Conservation (phyloP, 2,888 invertebrate species). For the Epinotia nisella region DNA sequence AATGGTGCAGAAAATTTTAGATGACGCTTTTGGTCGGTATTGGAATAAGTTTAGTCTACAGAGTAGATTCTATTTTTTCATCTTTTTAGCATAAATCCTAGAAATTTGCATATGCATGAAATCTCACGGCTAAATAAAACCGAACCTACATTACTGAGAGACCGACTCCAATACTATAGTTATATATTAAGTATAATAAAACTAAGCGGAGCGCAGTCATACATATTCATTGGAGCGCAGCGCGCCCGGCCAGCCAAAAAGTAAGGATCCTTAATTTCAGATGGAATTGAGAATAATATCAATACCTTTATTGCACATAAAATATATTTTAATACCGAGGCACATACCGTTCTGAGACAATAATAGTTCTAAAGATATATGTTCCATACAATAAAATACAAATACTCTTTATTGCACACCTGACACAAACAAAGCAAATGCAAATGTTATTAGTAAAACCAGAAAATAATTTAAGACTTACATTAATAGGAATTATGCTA, state of each 20-base stretch:
- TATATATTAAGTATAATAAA: conserved; percentile 44
- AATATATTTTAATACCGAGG: neutral
- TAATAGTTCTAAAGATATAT: neutral
- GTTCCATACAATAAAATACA: too few species aligned
- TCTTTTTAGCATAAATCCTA: conserved; percentile 3
- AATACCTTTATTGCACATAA: neutral
- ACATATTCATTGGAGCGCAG: conserved; percentile 45
- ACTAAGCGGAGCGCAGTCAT: conserved; percentile 43
- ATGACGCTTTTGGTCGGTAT: neutral
- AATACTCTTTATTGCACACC: too few species aligned
- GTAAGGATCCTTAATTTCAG: conserved; percentile 39
- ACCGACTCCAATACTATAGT: conserved; percentile 41
- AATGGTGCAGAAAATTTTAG: neutral
- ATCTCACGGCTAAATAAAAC: conserved; percentile 22
- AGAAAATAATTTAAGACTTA: too few species aligned
- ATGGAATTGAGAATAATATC: conserved; percentile 22
- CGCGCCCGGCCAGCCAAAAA: conserved; percentile 44
- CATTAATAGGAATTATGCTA: too few species aligned
- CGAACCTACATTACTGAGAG: conserved; percentile 22
- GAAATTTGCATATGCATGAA: conserved; percentile 28
- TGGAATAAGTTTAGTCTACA: neutral
- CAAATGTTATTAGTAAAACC: too few species aligned
- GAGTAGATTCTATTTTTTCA: neutral
- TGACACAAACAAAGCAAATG: too few species aligned
- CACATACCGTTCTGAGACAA: neutral